Base-by-base conservation (phyloP, 2,888 invertebrate genomes). In the Drosophila siamana region DNA sequence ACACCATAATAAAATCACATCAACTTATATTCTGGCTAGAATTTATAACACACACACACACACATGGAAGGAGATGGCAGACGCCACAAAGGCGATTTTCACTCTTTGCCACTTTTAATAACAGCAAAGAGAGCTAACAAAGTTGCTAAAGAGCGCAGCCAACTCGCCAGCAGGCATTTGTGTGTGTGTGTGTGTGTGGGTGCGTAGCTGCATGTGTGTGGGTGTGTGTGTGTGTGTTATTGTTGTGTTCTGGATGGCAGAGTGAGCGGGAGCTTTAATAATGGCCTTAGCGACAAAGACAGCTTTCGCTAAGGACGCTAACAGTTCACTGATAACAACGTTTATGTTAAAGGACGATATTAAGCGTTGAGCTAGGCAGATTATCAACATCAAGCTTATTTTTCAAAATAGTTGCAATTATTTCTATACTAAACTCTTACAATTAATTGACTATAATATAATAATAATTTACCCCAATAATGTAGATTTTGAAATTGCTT, bases 91-190 rank as follows among this genome's bases (percentile, higher is more conserved):
- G 52, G 15, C 41, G n/a, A n/a, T n/a, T 51, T 33, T 24, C 47
- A 48, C 70, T 82, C 71, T 86, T 74, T 30, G 51, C 19, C 38
- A 55, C 56, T 71, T 80, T 69, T 66, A 65, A 65, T 67, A 81
- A 48, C 69, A 52, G 65, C 60, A 36, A 78, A 85, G 82, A 85
- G 79, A 78, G 48, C 71, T 52, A 41, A 40, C 62, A 36, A 74
- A 48, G 46, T 54, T 61, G 19, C 51, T 26, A 28, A 74, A 78
- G 81, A 65, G 76, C 38, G 52, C 43, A 64, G 7, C 16, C 30
- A 62, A 60, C 43, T 43, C 30, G 19, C 16, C 36, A 36, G 22
- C 6, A 13, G 26, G n/a, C 40, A 13, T 24, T 8, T 60, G 15
- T 8, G 67, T 40, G 26, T 9, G 40, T 22, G 36, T 43, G 40